These are phyloP conservation scores for Phalera bucephala DNA, from an alignment of 2,888 invertebrate species.

Conservation along the genomic window DNA sequence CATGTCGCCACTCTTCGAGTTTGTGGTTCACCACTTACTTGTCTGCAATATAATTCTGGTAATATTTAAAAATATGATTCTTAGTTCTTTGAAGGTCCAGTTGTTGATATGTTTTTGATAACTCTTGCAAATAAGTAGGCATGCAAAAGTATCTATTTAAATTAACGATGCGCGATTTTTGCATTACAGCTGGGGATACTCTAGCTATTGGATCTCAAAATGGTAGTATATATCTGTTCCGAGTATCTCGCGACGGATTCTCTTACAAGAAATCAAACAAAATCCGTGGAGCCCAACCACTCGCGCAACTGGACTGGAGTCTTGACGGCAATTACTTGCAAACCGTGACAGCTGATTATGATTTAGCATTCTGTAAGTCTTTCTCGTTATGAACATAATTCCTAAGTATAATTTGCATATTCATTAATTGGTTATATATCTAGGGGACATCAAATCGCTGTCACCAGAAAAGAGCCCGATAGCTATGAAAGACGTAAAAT, in stretches of 20 bases:
- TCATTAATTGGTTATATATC: background rate
- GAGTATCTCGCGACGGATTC: constrained; percentile 94
- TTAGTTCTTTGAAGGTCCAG: background rate
- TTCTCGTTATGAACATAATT: background rate
- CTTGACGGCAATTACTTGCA: constrained; percentile 93
- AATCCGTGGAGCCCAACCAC: constrained; percentile 92
- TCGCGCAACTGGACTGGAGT: constrained; percentile 96
- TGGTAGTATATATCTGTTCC: constrained; percentile 88
- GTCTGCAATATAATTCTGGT: constrained; percentile 95
- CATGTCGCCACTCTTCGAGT: constrained; percentile 93
- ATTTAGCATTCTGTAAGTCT: constrained; percentile 92
- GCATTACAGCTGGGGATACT: constrained; percentile 89
- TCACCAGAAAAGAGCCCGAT: constrained; percentile 94
- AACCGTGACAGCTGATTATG: constrained; percentile 95
- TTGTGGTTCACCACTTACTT: constrained; percentile 93
- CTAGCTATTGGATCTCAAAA: constrained; percentile 96
- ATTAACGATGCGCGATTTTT: too few relatives aligned
- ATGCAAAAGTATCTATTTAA: too few relatives aligned
- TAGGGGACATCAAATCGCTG: constrained; percentile 94
- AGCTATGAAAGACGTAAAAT: constrained; percentile 95
- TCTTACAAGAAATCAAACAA: constrained; percentile 95
- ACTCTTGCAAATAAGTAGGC: background rate
- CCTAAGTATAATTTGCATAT: background rate
- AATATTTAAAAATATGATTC: constrained; percentile 22
- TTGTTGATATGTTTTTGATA: too few relatives aligned